These are phyloP conservation scores for Heterochromis multidens DNA, from an alignment of 2,113 vertebrate species.

Conservation along the genomic window DNA sequence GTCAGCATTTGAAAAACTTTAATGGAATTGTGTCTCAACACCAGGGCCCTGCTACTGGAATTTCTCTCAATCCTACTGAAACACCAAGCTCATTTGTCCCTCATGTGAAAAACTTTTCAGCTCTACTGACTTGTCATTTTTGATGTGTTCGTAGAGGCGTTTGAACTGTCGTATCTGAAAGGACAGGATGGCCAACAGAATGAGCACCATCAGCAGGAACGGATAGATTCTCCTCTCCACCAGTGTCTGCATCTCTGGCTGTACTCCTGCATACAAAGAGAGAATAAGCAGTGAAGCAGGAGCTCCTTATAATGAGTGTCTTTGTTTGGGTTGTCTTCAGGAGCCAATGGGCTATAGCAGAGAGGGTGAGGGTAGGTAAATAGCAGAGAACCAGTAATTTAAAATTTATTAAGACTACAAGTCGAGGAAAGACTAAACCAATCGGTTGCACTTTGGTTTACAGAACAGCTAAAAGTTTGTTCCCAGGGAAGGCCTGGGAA, in stretches of 20 bases:
- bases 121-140: conserved; percentile 93
- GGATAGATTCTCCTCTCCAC: conserved; percentile 93
- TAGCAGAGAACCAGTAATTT: not conserved
- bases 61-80: not conserved
- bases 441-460: not conserved
- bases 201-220: conserved; percentile 91
- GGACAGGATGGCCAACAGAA: conserved; percentile 89
- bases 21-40: not conserved
- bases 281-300: not conserved
- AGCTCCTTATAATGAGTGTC: not conserved
- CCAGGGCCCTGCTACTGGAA: not conserved
- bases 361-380: not conserved
- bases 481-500: not conserved
- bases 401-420: not conserved
- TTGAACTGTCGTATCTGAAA: conserved; percentile 98
- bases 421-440: not conserved
- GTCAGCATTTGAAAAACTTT: not conserved
- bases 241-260: conserved; percentile 59
- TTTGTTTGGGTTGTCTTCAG: not conserved
- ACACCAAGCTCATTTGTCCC: not conserved
- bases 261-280: conserved; percentile 29
- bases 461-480: not conserved
- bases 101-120: not conserved
- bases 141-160: conserved; percentile 98
- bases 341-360: not conserved